Percentiles rank a stretch among this genome's conserved stretches.
phyloP scores from a whole-genome alignment of 1,140 invertebrate genomes.

The Samia ricini region DNA sequence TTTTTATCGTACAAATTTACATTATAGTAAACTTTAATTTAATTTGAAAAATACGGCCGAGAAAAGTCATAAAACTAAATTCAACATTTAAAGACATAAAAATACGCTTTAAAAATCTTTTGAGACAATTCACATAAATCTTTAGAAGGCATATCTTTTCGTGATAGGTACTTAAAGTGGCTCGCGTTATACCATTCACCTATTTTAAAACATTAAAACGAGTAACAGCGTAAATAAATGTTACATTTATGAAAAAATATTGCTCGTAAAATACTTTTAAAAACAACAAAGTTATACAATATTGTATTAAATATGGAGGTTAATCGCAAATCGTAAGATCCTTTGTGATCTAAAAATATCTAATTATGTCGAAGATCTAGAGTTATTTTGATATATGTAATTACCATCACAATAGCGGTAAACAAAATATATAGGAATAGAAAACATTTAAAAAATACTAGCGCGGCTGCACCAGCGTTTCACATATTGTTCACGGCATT shows the following conservation, averaged over 20 bases:
- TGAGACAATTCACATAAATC: conserved; percentile 22
- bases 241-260: conserved; percentile 1
- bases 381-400: too few species aligned
- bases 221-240: too few species aligned
- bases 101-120: conserved; percentile 25
- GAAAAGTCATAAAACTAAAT: conserved; percentile 22
- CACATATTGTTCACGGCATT: too few species aligned
- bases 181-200: conserved; percentile 3
- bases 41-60: conserved; percentile 13
- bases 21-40: background rate
- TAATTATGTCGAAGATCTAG: too few species aligned
- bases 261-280: background rate
- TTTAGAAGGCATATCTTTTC: conserved; percentile 20
- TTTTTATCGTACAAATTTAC: background rate
- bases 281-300: background rate
- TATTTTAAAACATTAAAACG: background rate
- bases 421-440: too few species aligned
- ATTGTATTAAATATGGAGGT: background rate
- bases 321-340: background rate
- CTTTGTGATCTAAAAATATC: background rate
- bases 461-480: too few species aligned
- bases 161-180: conserved; percentile 8
- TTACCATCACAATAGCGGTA: too few species aligned
- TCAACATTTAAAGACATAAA: conserved; percentile 24
- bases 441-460: too few species aligned